Percentiles rank a stretch among this genome's conserved stretches.
These are phyloP conservation scores for Nansenia antarctica DNA, from an alignment of 2,113 vertebrate species.

Conservation along the genomic window DNA sequence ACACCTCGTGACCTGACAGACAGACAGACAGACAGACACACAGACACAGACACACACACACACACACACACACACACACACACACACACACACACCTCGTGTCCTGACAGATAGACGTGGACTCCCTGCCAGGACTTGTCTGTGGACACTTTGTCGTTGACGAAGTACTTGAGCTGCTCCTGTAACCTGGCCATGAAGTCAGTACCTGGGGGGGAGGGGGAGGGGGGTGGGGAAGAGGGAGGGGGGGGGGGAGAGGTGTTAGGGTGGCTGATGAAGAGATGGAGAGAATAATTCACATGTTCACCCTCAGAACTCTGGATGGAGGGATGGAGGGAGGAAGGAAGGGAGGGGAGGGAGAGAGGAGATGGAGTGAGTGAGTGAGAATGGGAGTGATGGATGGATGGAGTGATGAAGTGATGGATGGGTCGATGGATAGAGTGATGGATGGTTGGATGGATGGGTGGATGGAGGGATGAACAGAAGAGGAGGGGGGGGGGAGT, in stretches of 20 bases:
- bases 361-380: neutral
- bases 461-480: neutral
- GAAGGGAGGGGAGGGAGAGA: neutral
- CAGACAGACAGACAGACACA: neutral
- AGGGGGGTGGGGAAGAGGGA: constrained; percentile 14
- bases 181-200: constrained; percentile 97
- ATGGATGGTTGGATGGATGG: neutral
- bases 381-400: constrained; percentile 92
- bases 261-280: neutral
- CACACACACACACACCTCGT: constrained; percentile 80
- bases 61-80: neutral
- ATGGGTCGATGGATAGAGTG: neutral
- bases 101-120: constrained; percentile 93
- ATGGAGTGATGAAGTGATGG: neutral
- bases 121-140: constrained; percentile 94
- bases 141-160: constrained; percentile 93
- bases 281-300: neutral
- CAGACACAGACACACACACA: neutral
- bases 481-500: neutral
- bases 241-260: neutral
- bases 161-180: constrained; percentile 97
- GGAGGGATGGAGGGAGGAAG: neutral
- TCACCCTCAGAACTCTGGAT: neutral
- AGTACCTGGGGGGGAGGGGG: constrained; percentile 80
- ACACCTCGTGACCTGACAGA: no score